A percentile compares a stretch with the other conserved stretches of the same genome.
These are phyloP conservation scores for Shargacucullia verbasci DNA, from an alignment of 2,888 invertebrate species.

Conservation along the genomic window DNA sequence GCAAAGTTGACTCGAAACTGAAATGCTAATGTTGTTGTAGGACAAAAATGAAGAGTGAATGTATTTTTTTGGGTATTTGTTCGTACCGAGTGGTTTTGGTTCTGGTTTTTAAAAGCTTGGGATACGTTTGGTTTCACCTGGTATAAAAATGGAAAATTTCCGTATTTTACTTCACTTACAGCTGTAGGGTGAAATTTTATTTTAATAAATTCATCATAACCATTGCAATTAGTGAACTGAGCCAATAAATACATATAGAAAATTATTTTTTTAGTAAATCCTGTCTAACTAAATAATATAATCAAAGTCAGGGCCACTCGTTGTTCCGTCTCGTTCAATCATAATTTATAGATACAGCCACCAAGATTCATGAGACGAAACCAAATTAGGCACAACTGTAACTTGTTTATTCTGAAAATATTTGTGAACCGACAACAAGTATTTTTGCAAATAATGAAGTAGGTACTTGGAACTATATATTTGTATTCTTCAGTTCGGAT, in stretches of 20 bases:
- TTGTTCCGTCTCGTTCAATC: conserved; percentile 29
- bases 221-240: too few species aligned
- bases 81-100: conserved; percentile 12
- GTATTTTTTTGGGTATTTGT: conserved; percentile 31
- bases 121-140: conserved; percentile 9
- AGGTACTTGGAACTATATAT: too few species aligned
- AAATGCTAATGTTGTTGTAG: conserved; percentile 57
- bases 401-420: conserved; percentile 16
- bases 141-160: background rate
- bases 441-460: too few species aligned
- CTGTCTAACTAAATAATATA: background rate
- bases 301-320: background rate
- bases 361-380: conserved; percentile 10
- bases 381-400: conserved; percentile 24
- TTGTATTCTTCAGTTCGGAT: too few species aligned
- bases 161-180: too few species aligned
- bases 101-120: background rate
- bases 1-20: conserved; percentile 51
- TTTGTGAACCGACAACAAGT: background rate
- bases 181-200: too few species aligned
- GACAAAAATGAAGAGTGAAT: conserved; percentile 44
- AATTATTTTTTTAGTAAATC: too few species aligned
- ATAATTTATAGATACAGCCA: conserved; percentile 33
- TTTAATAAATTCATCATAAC: too few species aligned
- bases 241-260: too few species aligned